Evolutionary conservation across 2,113 vertebrate genomes (phyloP).

Genomic region (Odocoileus virginianus): DNA sequence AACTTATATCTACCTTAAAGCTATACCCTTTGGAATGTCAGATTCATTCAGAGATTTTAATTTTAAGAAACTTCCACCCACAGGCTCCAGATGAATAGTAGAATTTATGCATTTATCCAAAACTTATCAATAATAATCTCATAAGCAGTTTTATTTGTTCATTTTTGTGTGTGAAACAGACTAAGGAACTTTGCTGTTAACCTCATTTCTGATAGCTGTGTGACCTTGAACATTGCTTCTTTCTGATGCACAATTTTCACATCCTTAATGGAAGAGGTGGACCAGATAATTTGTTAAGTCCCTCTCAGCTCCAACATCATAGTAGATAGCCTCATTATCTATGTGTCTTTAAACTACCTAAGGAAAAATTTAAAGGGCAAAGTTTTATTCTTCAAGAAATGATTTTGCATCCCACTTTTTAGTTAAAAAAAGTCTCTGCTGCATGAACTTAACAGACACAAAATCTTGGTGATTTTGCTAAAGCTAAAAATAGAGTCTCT

Average conservation of each 20-base stretch:
- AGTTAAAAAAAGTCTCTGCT: not conserved
- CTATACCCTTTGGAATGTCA: not conserved
- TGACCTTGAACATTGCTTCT: conserved; percentile 2
- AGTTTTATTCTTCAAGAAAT: not conserved
- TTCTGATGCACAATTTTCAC: not conserved
- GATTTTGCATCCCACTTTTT: not conserved
- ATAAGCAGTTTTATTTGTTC: not conserved
- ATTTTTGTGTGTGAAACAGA: not conserved
- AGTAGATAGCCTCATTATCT: not conserved
- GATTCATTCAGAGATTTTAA: not conserved
- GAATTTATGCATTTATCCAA: not conserved
- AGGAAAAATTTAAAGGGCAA: not conserved
- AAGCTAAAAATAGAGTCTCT: conserved; percentile 61
- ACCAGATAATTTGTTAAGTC: not conserved
- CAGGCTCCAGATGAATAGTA: not conserved
- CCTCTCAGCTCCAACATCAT: not conserved
- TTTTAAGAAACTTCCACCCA: not conserved
- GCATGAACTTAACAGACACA: conserved; percentile 38
- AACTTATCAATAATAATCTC: not conserved
- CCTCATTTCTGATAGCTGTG: not conserved
- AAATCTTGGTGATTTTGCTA: conserved; percentile 62
- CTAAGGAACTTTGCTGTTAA: not conserved
- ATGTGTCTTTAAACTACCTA: not conserved
- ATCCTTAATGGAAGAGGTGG: not conserved
- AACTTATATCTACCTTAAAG: not conserved